Evolutionary conservation across 2,888 invertebrate genomes (phyloP), one percentile per base, ranked within the genome.

Genomic region (Hoplodrina ambigua): DNA sequence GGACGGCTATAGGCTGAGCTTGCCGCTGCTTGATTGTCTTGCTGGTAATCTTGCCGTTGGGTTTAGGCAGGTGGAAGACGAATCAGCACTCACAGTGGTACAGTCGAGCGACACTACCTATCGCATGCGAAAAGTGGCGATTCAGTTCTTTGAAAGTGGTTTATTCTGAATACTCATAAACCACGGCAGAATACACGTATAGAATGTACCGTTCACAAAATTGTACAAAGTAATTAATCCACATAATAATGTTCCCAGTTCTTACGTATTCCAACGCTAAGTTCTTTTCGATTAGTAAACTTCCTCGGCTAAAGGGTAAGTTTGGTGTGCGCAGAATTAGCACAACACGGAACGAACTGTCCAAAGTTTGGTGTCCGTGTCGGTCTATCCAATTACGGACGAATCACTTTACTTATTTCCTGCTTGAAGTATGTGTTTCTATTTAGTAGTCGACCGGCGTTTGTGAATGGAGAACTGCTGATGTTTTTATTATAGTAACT

Each of bases 211-310:
- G 25, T 25, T 25, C 25, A 25, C 2, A 25, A n/a, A 46, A 50
- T 30, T 7, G 13, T 2, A 59, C 50, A 25, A 53, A 20, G n/a
- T n/a, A 25, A 25, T 17, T 17, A 11, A 25, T n/a, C 13, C 17
- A 10, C n/a, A 50, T 56, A 64, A 7, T 15, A 30, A 73, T 20
- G 46, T 33, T 49, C 41, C 4, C 25, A 56, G 10, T 41, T 6
- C 20, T 72, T 57, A 54, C 30, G 41, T 76, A 70, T 75, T 73
- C 46, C 69, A 61, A 20, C 44, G 19, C 60, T 60, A 83, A 87
- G 77, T 86, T 85, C 82, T 86, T 86, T 79, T 75, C 75, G 80
- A 86, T 87, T 85, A 83, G 52, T 64, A 81, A 85, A 87, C 72
- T 87, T 86, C 68, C 52, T 66, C 74, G 56, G 74, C 74, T 73